Evolutionary conservation across 2,113 vertebrate genomes (phyloP).

Genomic region (Sakesphorus luctuosus): DNA sequence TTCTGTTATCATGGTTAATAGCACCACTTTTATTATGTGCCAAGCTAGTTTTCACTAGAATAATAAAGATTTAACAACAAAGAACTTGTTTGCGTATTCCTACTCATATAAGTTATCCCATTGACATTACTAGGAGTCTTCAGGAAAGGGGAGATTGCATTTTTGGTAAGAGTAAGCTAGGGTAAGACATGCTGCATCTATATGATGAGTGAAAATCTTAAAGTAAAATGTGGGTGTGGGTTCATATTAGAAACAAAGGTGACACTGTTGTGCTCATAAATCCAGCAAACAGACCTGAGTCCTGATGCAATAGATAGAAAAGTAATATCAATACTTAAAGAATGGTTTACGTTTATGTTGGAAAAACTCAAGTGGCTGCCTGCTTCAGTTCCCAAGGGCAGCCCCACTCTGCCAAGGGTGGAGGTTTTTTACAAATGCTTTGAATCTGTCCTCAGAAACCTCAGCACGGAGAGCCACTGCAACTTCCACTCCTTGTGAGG

Average conservation of each 20-base stretch:
- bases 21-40: neutral
- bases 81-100: neutral
- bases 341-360: neutral
- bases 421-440: neutral
- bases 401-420: too few relatives aligned
- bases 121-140: neutral
- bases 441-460: neutral
- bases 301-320: neutral
- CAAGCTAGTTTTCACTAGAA: neutral
- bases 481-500: neutral
- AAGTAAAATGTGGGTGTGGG: neutral
- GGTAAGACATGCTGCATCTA: neutral
- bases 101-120: neutral
- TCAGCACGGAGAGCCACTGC: neutral
- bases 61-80: neutral
- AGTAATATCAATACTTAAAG: neutral
- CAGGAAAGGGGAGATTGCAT: neutral
- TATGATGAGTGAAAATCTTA: neutral
- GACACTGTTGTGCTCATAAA: neutral
- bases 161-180: neutral
- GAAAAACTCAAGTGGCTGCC: neutral
- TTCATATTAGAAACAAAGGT: neutral
- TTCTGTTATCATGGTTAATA: neutral
- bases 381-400: neutral
- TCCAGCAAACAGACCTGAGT: neutral